Evolutionary conservation across 2,113 vertebrate genomes (phyloP).

Genomic region (Cathartes aura): DNA sequence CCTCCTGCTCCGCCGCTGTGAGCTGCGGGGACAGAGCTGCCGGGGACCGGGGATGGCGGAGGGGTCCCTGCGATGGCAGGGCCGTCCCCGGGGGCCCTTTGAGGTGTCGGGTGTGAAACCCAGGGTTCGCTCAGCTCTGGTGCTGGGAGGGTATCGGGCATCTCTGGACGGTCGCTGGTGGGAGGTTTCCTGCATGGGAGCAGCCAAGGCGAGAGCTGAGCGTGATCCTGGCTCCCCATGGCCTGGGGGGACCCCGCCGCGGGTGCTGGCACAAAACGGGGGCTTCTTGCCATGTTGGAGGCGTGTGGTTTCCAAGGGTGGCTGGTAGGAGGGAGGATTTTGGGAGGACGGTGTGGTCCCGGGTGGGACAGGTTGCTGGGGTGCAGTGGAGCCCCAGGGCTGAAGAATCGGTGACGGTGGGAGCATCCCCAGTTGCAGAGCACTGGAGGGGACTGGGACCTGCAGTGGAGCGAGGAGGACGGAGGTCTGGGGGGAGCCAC

Average conservation of each 20-base stretch:
- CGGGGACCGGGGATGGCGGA: rapidly evolving
- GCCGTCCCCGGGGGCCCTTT: background rate
- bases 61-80: rapidly evolving
- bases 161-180: background rate
- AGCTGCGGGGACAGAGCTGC: background rate
- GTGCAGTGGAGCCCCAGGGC: rapidly evolving
- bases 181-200: background rate
- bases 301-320: rapidly evolving
- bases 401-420: rapidly evolving
- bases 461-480: rapidly evolving
- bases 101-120: background rate
- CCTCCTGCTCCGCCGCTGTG: rapidly evolving
- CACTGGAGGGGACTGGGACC: background rate
- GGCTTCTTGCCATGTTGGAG: rapidly evolving
- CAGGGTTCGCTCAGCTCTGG: rapidly evolving
- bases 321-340: background rate
- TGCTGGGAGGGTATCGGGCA: background rate
- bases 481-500: background rate
- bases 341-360: rapidly evolving
- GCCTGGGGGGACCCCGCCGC: rapidly evolving
- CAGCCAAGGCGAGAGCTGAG: background rate
- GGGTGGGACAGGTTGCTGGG: background rate
- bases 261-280: rapidly evolving
- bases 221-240: rapidly evolving
- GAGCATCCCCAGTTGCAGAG: background rate